phyloP scores from a whole-genome alignment of 2,797 vertebrate species.

The Anguilla pacifica region DNA sequence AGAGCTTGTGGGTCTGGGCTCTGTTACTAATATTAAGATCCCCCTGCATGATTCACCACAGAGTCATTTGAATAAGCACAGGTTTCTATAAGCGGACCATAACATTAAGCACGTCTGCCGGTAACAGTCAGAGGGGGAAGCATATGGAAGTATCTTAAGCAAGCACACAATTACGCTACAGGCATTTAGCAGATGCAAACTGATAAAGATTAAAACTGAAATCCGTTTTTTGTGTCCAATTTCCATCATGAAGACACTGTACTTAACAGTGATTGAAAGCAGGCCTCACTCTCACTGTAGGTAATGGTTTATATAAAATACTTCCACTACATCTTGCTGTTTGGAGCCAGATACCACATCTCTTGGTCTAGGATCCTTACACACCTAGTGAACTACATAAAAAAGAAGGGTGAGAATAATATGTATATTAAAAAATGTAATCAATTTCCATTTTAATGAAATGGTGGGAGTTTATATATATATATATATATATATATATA shows the following conservation, averaged over 20 bases:
- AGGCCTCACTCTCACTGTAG: background rate
- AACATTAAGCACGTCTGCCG: background rate
- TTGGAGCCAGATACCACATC: background rate
- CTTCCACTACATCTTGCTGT: background rate
- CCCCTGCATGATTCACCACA: conserved; percentile 1
- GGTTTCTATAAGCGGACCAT: background rate
- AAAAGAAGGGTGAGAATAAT: no score
- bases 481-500: no score
- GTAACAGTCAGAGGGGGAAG: background rate
- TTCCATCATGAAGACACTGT: background rate
- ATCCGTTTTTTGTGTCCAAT: background rate
- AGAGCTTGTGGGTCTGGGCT: background rate
- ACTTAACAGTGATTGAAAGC: background rate
- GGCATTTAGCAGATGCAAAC: background rate
- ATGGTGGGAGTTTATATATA: no score
- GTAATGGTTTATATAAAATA: background rate
- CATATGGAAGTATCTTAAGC: background rate
- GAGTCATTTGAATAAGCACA: background rate
- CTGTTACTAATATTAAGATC: background rate
- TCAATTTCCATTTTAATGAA: no score
- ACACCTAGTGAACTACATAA: background rate
- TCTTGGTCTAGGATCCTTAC: background rate
- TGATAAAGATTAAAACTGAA: background rate
- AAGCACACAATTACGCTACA: background rate
- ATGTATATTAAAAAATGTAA: no score